These are phyloP conservation scores for Fabriciana adippe DNA, from an alignment of 2,888 invertebrate species.

Conservation along the genomic window DNA sequence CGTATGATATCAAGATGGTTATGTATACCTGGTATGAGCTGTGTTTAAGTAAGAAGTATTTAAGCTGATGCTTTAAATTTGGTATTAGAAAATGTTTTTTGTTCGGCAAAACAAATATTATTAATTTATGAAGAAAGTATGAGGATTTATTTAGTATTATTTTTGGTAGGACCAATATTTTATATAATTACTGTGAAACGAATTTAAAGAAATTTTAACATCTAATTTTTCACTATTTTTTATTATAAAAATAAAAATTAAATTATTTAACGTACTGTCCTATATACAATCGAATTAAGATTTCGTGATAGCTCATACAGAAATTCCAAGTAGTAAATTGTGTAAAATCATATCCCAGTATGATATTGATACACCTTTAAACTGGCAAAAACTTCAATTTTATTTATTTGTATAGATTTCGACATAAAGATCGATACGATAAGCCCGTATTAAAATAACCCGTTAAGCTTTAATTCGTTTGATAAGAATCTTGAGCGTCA, in stretches of 20 bases:
- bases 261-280: too few relatives aligned
- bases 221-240: too few relatives aligned
- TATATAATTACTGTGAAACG: too few relatives aligned
- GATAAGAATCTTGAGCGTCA: constrained; percentile 30
- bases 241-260: too few relatives aligned
- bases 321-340: constrained; percentile 1
- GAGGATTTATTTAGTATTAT: too few relatives aligned
- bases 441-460: constrained; percentile 33
- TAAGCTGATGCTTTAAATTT: too few relatives aligned
- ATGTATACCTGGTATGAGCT: neutral
- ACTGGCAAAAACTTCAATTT: constrained; percentile 12
- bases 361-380: constrained; percentile 10
- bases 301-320: too few relatives aligned
- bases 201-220: too few relatives aligned
- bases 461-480: constrained; percentile 33
- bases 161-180: too few relatives aligned
- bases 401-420: constrained; percentile 19
- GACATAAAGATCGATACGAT: constrained; percentile 25
- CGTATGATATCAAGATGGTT: constrained; percentile 13
- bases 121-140: too few relatives aligned
- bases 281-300: too few relatives aligned
- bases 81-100: neutral
- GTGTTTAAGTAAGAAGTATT: neutral
- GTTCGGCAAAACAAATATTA: neutral
- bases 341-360: neutral